Evolutionary conservation across 1,140 invertebrate genomes (phyloP).

Genomic region (Leptinotarsa lineolata): DNA sequence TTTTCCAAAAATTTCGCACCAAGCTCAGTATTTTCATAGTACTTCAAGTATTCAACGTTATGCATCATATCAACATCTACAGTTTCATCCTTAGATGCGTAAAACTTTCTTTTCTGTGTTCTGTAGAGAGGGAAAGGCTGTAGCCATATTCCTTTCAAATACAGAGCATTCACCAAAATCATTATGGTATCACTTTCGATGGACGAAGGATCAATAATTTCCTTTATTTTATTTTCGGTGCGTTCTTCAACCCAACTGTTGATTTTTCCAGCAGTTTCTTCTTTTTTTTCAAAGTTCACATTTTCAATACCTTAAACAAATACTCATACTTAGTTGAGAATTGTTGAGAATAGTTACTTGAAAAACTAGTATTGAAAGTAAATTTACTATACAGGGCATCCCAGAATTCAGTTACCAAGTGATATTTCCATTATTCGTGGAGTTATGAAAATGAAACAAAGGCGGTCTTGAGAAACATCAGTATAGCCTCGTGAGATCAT

Average conservation of each 20-base stretch:
- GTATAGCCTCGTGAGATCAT: too few species aligned
- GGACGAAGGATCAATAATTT: constrained; percentile 64
- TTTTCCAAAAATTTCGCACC: constrained; percentile 63
- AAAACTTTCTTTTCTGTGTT: constrained; percentile 57
- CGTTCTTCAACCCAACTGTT: constrained; percentile 75
- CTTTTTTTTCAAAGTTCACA: constrained; percentile 59
- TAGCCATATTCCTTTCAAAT: constrained; percentile 75
- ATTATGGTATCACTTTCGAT: constrained; percentile 63
- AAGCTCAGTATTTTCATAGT: constrained; percentile 58
- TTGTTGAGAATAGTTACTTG: too few species aligned
- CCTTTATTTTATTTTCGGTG: constrained; percentile 73
- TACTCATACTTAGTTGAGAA: background rate
- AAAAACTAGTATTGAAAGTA: too few species aligned
- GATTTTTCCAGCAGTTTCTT: constrained; percentile 59
- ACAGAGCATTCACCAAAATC: constrained; percentile 80
- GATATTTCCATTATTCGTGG: too few species aligned
- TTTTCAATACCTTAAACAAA: background rate
- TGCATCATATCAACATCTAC: constrained; percentile 50
- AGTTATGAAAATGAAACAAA: too few species aligned
- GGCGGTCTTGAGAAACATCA: too few species aligned
- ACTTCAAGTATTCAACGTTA: constrained; percentile 52
- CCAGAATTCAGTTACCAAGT: too few species aligned
- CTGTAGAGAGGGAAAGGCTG: constrained; percentile 60
- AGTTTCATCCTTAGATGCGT: constrained; percentile 39
- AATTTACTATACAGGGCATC: too few species aligned